These are phyloP conservation scores for Todiramphus chloris DNA, from an alignment of 2,113 vertebrate species.

Conservation along the genomic window DNA sequence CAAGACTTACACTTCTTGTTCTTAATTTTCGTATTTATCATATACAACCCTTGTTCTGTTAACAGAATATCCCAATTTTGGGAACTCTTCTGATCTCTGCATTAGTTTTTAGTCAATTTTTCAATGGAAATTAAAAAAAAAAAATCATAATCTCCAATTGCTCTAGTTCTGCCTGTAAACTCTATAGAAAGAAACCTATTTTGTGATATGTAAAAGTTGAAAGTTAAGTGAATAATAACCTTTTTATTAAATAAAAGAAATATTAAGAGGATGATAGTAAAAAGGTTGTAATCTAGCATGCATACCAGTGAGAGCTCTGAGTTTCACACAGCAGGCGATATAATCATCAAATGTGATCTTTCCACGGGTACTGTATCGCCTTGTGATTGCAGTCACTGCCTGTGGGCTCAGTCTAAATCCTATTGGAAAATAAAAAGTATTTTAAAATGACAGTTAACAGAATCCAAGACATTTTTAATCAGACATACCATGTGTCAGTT, in stretches of 20 bases:
- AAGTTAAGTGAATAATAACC: not conserved
- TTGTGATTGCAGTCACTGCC: constrained; percentile 83
- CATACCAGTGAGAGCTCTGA: constrained; percentile 91
- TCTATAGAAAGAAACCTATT: not conserved
- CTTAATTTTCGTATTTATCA: not conserved
- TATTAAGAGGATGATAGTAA: not conserved
- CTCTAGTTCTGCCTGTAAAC: not conserved
- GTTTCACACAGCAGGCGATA: constrained; percentile 87
- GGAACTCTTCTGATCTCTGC: not conserved
- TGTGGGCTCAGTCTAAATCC: constrained; percentile 88
- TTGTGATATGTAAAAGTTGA: not conserved
- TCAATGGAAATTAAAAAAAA: not conserved
- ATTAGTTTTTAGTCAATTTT: not conserved
- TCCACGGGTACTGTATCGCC: constrained; percentile 82
- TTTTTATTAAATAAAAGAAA: not conserved
- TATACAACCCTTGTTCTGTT: not conserved
- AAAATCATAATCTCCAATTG: not conserved
- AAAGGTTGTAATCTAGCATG: constrained; percentile 38
- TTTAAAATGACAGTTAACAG: not conserved
- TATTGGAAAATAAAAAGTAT: constrained; percentile 21
- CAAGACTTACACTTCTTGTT: not conserved
- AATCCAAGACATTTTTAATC: not conserved
- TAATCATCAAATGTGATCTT: constrained; percentile 94
- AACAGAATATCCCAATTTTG: not conserved
- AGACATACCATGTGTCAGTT: not conserved